Percentiles rank a stretch among this genome's conserved stretches.
These are phyloP conservation scores for Perca schrenkii DNA, from an alignment of 2,113 vertebrate genomes.

Conservation along the genomic window DNA sequence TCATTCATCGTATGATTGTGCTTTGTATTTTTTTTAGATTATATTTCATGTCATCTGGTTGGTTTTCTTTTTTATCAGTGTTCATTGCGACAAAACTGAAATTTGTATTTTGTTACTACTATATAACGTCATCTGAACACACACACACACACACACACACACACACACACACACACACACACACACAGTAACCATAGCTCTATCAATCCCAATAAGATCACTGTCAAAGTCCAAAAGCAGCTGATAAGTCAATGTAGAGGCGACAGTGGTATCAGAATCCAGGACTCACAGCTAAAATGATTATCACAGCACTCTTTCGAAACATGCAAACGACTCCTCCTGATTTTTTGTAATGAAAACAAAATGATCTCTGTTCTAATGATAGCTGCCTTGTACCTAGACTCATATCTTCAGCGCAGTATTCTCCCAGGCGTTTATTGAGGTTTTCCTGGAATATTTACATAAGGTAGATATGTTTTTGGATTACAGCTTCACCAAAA, in stretches of 20 bases:
- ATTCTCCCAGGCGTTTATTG: background rate
- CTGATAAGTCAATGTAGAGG: conserved; percentile 23
- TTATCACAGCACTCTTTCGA: background rate
- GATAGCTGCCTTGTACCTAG: background rate
- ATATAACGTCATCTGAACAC: background rate
- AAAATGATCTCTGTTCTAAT: background rate
- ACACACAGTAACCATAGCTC: background rate
- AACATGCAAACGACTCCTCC: background rate
- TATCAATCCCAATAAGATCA: background rate
- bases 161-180: background rate
- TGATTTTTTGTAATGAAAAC: background rate
- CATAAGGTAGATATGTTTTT: background rate
- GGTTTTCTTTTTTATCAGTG: background rate
- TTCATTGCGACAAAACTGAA: background rate
- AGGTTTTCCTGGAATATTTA: background rate
- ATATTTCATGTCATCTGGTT: background rate
- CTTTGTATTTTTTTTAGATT: background rate
- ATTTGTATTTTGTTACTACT: conserved; percentile 1
- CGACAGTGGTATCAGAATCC: background rate
- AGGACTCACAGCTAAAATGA: background rate
- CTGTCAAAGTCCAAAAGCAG: conserved; percentile 59
- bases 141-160: too few relatives aligned
- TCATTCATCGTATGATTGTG: background rate
- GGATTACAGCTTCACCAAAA: background rate
- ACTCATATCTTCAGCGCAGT: background rate